A percentile compares a stretch with the other conserved stretches of the same genome.
Evolutionary conservation across 2,797 vertebrate genomes (phyloP).

Genomic region (Sebastes itinus): DNA sequence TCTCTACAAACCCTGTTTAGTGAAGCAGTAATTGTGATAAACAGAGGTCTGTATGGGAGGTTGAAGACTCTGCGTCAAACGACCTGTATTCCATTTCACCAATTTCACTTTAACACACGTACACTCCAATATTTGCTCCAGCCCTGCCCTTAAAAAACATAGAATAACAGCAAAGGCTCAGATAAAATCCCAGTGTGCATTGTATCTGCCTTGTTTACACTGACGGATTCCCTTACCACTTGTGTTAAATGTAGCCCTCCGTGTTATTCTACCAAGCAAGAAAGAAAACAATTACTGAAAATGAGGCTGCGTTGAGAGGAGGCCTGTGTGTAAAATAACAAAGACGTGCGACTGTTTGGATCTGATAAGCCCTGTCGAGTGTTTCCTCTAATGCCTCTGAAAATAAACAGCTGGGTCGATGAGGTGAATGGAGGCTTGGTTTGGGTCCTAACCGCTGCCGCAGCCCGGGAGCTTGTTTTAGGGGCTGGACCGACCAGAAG

Average conservation of each 20-base stretch:
- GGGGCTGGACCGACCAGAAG: constrained; percentile 64
- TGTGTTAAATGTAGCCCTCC: constrained; percentile 76
- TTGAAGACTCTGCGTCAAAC: constrained; percentile 16
- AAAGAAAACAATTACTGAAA: constrained; percentile 84
- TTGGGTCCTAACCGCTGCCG: constrained; percentile 68
- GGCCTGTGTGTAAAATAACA: constrained; percentile 81
- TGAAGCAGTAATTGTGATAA: constrained; percentile 16
- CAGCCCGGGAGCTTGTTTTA: constrained; percentile 76
- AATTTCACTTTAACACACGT: constrained; percentile 36
- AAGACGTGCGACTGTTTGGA: constrained; percentile 80
- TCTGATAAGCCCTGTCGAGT: constrained; percentile 81
- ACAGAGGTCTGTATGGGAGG: constrained; percentile 10
- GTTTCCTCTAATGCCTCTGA: constrained; percentile 83
- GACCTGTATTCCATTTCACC: constrained; percentile 54
- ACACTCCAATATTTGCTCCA: constrained; percentile 54
- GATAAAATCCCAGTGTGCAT: constrained; percentile 80
- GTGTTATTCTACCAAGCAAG: constrained; percentile 79
- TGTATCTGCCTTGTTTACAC: constrained; percentile 79
- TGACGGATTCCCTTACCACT: constrained; percentile 77
- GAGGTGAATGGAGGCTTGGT: constrained; percentile 83
- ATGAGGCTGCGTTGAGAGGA: constrained; percentile 75
- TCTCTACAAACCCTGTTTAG: constrained; percentile 11
- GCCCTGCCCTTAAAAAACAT: constrained; percentile 66
- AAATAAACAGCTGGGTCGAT: constrained; percentile 80
- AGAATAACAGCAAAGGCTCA: constrained; percentile 74